A percentile compares a stretch with the other conserved stretches of the same genome.
phyloP scores from a whole-genome alignment of 2,888 invertebrate genomes.

The Parnassius mnemosyne region DNA sequence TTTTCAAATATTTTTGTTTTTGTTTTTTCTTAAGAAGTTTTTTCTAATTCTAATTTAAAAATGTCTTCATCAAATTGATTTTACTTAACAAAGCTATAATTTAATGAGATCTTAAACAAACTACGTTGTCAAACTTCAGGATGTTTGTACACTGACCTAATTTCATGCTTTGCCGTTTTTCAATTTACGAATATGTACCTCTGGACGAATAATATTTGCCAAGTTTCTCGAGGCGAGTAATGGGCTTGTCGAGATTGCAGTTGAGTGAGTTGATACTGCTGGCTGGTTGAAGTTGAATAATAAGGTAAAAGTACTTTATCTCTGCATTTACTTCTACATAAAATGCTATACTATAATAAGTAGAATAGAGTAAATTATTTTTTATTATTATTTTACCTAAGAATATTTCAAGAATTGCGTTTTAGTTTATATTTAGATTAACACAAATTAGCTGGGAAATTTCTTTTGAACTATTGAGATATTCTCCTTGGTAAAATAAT shows the following conservation, averaged over 20 bases:
- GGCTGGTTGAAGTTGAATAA: conserved; percentile 8
- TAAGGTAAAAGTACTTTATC: neutral
- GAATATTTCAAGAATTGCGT: too few species aligned
- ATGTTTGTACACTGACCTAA: conserved; percentile 20
- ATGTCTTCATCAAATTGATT: neutral
- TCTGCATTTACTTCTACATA: too few species aligned
- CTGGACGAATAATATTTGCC: conserved; percentile 61
- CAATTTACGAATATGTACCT: conserved; percentile 24
- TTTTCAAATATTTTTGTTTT: too few species aligned
- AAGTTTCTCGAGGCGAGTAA: conserved; percentile 46
- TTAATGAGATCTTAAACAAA: conserved; percentile 14
- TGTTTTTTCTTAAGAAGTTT: too few species aligned
- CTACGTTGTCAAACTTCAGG: conserved; percentile 6
- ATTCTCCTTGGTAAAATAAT: too few species aligned
- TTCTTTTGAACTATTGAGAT: too few species aligned
- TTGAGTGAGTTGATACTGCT: conserved; percentile 29
- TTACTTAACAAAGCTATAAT: neutral
- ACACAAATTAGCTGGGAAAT: too few species aligned
- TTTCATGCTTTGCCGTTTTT: conserved; percentile 23
- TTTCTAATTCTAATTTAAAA: too few species aligned
- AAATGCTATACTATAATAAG: too few species aligned
- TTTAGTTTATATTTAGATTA: too few species aligned
- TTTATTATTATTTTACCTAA: too few species aligned
- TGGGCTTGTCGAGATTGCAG: conserved; percentile 50
- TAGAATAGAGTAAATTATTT: too few species aligned